phyloP scores from a whole-genome alignment of 2,113 vertebrate genomes.

The Zingel zingel region DNA sequence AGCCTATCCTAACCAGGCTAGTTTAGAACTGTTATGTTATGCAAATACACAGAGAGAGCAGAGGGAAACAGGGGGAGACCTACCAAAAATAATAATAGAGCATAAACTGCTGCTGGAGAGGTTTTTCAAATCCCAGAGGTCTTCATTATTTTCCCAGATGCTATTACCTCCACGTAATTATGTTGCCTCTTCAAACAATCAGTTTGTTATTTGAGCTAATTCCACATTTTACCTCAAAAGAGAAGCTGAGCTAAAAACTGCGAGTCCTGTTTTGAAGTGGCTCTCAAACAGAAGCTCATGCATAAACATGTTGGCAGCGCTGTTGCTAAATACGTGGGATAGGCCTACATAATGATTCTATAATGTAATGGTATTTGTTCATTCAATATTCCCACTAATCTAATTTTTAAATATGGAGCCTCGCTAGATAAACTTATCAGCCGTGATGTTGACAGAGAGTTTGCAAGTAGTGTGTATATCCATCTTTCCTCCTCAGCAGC shows the following conservation, averaged over 20 bases:
- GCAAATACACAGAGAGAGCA: slow-evolving; percentile 55
- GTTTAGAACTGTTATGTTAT: slow-evolving; percentile 55
- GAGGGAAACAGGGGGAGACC: slow-evolving; percentile 56
- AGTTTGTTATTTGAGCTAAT: slow-evolving; percentile 72
- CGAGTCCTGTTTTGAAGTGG: slow-evolving; percentile 60
- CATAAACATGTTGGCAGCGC: slow-evolving; percentile 57
- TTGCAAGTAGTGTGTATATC: slow-evolving; percentile 29
- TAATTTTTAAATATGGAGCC: slow-evolving; percentile 54
- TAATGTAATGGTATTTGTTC: slow-evolving; percentile 62
- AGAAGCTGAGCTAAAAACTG: slow-evolving; percentile 58
- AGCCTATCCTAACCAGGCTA: slow-evolving; percentile 33
- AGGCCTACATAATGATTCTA: slow-evolving; percentile 50
- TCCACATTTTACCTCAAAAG: slow-evolving; percentile 67
- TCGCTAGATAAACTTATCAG: slow-evolving; percentile 55
- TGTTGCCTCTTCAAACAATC: slow-evolving; percentile 80
- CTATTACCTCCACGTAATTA: slow-evolving; percentile 80
- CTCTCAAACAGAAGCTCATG: slow-evolving; percentile 64
- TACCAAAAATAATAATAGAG: slow-evolving; percentile 65
- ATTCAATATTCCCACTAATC: slow-evolving; percentile 60
- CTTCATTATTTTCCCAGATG: slow-evolving; percentile 81
- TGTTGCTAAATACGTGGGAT: slow-evolving; percentile 48
- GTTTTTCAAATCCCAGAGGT: slow-evolving; percentile 68
- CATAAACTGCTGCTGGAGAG: slow-evolving; percentile 72
- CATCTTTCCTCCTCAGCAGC: slow-evolving; percentile 41
- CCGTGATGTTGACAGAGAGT: slow-evolving; percentile 49